These are phyloP conservation scores for Loris lydekkerianus DNA, from an alignment of 2,797 vertebrate species.

Conservation along the genomic window DNA sequence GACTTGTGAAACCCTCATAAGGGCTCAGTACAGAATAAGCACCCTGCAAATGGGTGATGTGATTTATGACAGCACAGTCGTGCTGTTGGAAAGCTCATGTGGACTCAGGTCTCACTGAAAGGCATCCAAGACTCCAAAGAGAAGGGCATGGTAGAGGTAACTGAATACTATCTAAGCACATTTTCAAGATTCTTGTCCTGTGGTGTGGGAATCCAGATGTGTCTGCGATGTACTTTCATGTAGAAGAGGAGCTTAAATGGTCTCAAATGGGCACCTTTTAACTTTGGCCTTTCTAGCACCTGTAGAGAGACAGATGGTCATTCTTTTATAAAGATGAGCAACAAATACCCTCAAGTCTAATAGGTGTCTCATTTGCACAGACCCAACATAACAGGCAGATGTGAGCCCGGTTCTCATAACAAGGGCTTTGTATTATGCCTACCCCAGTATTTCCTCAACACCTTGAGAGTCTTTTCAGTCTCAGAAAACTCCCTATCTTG, in stretches of 20 bases:
- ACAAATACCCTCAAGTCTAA: background rate
- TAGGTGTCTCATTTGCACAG: background rate
- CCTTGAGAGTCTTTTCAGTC: constrained; percentile 8
- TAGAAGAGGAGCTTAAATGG: background rate
- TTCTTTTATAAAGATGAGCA: background rate
- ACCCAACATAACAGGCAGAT: background rate
- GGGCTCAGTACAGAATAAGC: background rate
- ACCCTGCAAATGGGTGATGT: background rate
- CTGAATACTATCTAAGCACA: background rate
- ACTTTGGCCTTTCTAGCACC: background rate
- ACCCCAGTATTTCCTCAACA: background rate
- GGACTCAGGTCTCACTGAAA: background rate
- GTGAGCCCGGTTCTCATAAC: constrained; percentile 1
- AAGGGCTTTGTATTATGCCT: background rate
- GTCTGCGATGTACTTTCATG: accelerated
- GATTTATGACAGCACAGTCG: background rate
- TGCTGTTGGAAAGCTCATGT: background rate
- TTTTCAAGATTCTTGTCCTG: background rate
- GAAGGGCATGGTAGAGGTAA: background rate
- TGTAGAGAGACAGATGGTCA: background rate
- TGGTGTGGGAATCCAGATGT: background rate
- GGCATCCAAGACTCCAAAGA: background rate
- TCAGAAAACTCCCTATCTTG: background rate
- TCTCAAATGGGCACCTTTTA: background rate
- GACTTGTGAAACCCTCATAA: accelerated